A percentile compares a stretch with the other conserved stretches of the same genome.
These are phyloP conservation scores for Ectemnius cavifrons DNA, from an alignment of 2,888 invertebrate species.

Conservation along the genomic window DNA sequence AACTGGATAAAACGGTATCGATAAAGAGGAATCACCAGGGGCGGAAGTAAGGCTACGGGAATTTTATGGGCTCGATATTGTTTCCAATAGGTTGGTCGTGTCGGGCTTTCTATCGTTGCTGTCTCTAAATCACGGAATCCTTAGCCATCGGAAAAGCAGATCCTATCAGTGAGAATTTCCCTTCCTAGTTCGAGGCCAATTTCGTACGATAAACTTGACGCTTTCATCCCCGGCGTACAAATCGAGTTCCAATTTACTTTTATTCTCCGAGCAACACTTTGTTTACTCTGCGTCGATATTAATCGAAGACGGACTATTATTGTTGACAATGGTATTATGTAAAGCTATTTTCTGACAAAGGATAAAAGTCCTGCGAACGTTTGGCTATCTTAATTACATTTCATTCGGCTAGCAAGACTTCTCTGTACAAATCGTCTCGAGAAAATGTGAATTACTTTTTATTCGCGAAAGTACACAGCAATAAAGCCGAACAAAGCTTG, in stretches of 20 bases:
- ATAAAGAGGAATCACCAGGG: constrained; percentile 10
- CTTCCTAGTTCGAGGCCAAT: constrained; percentile 36
- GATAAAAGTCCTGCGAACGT: no score
- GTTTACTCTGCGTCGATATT: no score
- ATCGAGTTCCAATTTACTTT: no score
- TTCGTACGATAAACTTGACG: constrained; percentile 10
- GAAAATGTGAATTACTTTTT: no score
- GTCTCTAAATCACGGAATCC: constrained; percentile 47
- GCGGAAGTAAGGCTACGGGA: constrained; percentile 41
- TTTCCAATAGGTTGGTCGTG: constrained; percentile 43
- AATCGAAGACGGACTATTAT: no score
- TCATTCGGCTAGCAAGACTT: no score
- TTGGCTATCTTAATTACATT: no score
- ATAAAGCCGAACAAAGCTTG: constrained; percentile 7
- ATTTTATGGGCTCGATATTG: constrained; percentile 65
- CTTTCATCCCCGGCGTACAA: neutral
- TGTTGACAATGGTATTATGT: no score
- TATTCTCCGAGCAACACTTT: no score
- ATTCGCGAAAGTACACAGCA: neutral
- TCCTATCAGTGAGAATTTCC: constrained; percentile 15
- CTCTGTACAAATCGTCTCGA: no score
- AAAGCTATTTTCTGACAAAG: no score
- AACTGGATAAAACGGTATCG: neutral
- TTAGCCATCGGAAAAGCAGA: constrained; percentile 13
- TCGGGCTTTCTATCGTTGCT: constrained; percentile 20